Base-by-base conservation (phyloP, 2,797 vertebrate genomes). In the Chelidonichthys spinosus region DNA sequence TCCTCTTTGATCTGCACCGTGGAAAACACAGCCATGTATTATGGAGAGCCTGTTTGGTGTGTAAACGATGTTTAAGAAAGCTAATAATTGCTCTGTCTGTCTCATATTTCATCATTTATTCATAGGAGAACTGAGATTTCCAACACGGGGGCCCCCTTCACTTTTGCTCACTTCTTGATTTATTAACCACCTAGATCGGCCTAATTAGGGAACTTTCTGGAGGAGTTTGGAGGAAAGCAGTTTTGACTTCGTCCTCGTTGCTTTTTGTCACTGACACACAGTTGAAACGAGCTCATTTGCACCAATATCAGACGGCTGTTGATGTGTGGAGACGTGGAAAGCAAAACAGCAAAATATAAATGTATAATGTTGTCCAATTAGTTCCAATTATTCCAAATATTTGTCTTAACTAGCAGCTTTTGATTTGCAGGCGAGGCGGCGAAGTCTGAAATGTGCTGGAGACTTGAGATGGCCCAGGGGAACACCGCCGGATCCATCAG, bases 81-180 rank as follows among this genome's bases (percentile, higher is more conserved):
- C 80, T 89, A 94, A 94, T 94, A 91, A 93, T 92, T 89, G 83
- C 85, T 89, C 79, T 86, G 85, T 90, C 90, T 90, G 87, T 92
- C 90, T 92, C 85, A 81, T 67, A 87, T 88, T 92, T 93, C 87
- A 93, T 94, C 80, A 92, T 89, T 94, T 92, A 93, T 94, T 93
- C 81, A 92, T 86, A 39, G 56, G 66, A 83, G 77, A 84, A 77
- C 64, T 81, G 84, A 91, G 83, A 88, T 72, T 78, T 87, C 74
- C 58, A 78, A 79, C 77, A 63, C 15, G 14, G 46, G 52, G 63
- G 64, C 42, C 33, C 35, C 33, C 44, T 65, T 37, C 25, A n/a
- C 49, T 82, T 81, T 72, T 63, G 50, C 72, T 76, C 50, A 61
- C 81, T 79, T 83, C 25, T 84, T 90, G 87, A 89, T 87, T 88